Evolutionary conservation across 2,797 vertebrate species (phyloP).

Genomic region (Selene dorsalis): DNA sequence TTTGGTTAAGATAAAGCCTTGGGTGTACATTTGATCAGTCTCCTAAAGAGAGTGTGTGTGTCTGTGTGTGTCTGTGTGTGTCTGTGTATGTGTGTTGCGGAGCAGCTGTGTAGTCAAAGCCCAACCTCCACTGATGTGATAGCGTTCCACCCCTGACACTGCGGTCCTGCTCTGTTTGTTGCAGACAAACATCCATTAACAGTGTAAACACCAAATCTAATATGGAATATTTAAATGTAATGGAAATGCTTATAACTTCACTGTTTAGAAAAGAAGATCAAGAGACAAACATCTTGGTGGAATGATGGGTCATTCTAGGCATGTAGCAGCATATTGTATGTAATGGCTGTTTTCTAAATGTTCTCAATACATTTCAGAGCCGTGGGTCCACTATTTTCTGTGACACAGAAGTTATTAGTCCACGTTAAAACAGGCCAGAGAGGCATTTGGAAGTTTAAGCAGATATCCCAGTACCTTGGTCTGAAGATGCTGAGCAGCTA

Average conservation of each 20-base stretch:
- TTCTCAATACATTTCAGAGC: background rate
- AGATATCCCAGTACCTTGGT: background rate
- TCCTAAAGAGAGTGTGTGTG: background rate
- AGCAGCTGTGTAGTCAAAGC: slow-evolving; percentile 8
- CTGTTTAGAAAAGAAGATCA: background rate
- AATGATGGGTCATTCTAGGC: background rate
- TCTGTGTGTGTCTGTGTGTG: background rate
- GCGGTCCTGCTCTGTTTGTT: background rate
- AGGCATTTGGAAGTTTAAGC: background rate
- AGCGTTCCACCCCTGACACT: background rate
- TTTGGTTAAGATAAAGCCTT: slow-evolving; percentile 94
- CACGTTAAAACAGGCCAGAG: background rate
- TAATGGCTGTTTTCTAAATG: background rate
- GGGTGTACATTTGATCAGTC: slow-evolving; percentile 61
- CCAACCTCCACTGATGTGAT: slow-evolving; percentile 2
- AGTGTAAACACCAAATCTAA: background rate
- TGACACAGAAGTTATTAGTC: background rate
- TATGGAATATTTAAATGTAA: background rate
- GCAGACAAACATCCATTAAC: background rate
- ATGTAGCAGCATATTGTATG: background rate
- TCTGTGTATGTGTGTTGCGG: background rate
- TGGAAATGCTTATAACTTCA: background rate
- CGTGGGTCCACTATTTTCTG: background rate
- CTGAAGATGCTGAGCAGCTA: background rate
- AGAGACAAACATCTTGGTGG: background rate